Evolutionary conservation across 2,113 vertebrate genomes (phyloP).

Genomic region (Bagarius yarrelli): DNA sequence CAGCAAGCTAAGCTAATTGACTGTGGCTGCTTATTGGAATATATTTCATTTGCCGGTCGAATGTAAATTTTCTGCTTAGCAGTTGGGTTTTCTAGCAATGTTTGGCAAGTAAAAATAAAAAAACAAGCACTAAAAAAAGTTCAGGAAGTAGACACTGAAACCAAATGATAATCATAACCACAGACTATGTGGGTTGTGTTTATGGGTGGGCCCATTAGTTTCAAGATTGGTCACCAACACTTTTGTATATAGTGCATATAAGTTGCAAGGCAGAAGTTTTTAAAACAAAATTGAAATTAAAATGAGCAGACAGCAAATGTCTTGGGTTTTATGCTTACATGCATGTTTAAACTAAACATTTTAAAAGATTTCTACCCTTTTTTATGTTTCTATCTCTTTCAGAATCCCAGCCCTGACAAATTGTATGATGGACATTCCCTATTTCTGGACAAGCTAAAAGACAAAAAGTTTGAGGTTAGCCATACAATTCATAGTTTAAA

Average conservation of each 20-base stretch:
- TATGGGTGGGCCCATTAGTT: neutral
- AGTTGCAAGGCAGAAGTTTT: neutral
- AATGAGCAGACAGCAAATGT: neutral
- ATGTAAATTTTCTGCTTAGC: neutral
- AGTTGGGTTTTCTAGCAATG: neutral
- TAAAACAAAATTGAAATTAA: neutral
- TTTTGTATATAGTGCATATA: neutral
- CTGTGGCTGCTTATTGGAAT: neutral
- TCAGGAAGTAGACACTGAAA: slow-evolving; percentile 28
- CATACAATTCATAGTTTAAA: neutral
- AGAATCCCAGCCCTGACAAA: neutral
- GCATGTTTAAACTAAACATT: neutral
- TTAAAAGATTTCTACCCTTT: neutral
- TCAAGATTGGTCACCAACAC: slow-evolving; percentile 11
- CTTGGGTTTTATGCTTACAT: neutral
- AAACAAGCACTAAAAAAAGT: neutral
- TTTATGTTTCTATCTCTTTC: slow-evolving; percentile 22
- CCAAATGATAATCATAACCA: no score
- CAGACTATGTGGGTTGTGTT: slow-evolving; percentile 26
- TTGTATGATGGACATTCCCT: slow-evolving; percentile 31
- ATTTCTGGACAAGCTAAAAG: slow-evolving; percentile 29
- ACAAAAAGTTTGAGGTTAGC: slow-evolving; percentile 45
- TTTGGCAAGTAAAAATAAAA: neutral
- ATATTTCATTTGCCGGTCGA: neutral
- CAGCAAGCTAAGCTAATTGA: neutral